Percentiles rank a stretch among this genome's conserved stretches.
Evolutionary conservation across 2,888 invertebrate species (phyloP).

Genomic region (Agonopterix heracliana): DNA sequence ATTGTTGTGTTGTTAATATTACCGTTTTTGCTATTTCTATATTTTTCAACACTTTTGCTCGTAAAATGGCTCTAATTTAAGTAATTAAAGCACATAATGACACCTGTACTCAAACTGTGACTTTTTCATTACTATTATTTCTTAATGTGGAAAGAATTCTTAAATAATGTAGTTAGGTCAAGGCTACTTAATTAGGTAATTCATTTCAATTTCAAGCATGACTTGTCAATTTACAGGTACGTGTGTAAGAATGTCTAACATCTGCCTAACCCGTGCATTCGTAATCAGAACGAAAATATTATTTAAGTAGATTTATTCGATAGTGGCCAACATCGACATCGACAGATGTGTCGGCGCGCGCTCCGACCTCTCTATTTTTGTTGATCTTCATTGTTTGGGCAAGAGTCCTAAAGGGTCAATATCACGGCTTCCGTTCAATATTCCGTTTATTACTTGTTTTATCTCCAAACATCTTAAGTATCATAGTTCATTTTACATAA

Average conservation of each 20-base stretch:
- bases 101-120: no score
- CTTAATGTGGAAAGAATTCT: no score
- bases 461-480: slow-evolving; percentile 53
- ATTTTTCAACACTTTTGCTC: no score
- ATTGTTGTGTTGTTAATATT: no score
- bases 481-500: slow-evolving; percentile 13
- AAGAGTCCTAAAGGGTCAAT: slow-evolving; percentile 61
- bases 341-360: slow-evolving; percentile 65
- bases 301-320: slow-evolving; percentile 75
- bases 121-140: no score
- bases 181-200: no score
- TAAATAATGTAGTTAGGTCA: no score
- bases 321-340: slow-evolving; percentile 36
- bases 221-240: no score
- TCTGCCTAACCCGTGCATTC: slow-evolving; percentile 67
- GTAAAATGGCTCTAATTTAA: no score
- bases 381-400: slow-evolving; percentile 58
- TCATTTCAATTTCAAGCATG: no score
- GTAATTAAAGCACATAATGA: no score
- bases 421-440: slow-evolving; percentile 64
- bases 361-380: slow-evolving; percentile 60
- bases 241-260: slow-evolving; percentile 36
- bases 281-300: slow-evolving; percentile 76
- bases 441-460: slow-evolving; percentile 50
- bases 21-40: no score